Base-by-base conservation (phyloP, 2,113 vertebrate species). In the Mus spicilegus region DNA sequence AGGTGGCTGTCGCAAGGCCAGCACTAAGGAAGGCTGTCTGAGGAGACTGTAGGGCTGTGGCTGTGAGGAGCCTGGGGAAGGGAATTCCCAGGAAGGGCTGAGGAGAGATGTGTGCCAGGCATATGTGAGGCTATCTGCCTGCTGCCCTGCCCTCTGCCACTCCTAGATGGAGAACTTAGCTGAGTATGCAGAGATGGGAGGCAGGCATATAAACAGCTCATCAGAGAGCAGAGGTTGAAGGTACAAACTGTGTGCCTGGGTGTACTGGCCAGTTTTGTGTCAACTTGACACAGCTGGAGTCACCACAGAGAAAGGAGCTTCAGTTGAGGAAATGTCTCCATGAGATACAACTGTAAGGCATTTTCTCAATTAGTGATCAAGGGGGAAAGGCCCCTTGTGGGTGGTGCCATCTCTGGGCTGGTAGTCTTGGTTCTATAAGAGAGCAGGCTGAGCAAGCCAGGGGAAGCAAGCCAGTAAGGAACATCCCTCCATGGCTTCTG, bases 91-190 rank as follows among this genome's bases (percentile, higher is more conserved):
- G 4, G 0, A 16, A 13, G 61, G n/a, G 16, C 54, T 36, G 56
- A 42, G 6, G 78, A 28, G 88, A 61, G 75, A 30, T 33, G 7
- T 1, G 1, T 12, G 36, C 65, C 73, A 87, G n/a, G 89, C 26
- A 9, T 3, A 39, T 17, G 7, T 14, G 0, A 0, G 20, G 19
- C 33, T 0, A 0, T 4, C 65, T 70, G 17, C 51, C 2, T 30
- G 26, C 63, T 16, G 20, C 33, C 58, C 72, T 42, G 20, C 76
- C 26, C 63, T 54, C 39, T 5, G 5, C 33, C 42, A 4, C 11
- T 3, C 20, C 81, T 12, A 70, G 16, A 0, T 51, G 22, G 67
- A n/a, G 30, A 42, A 12, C 2, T 10, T 36, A 20, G 67, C 69
- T 46, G 63, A 17, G 3, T 26, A 12, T 63, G n/a, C 33, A 51